phyloP scores from a whole-genome alignment of 1,140 invertebrate species.

The Acromyrmex echinatior region DNA sequence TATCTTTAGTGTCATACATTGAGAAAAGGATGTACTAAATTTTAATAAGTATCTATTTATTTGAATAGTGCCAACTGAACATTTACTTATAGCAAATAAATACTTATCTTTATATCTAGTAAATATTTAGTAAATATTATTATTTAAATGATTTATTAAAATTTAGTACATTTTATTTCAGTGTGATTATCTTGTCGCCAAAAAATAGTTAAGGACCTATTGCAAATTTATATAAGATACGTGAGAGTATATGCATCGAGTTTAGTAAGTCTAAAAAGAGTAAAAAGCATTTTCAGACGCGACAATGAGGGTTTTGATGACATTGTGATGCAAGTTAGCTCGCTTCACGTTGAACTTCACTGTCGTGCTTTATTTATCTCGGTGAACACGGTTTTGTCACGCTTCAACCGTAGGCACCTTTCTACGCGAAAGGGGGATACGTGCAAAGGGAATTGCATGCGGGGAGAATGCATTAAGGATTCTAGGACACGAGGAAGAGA shows the following conservation, averaged over 20 bases:
- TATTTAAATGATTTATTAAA: no score
- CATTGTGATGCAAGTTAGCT: constrained; percentile 25
- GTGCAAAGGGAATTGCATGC: constrained; percentile 40
- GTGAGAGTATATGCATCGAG: not conserved
- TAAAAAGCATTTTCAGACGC: not conserved
- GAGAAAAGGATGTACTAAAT: no score
- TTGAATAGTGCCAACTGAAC: no score
- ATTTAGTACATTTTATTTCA: no score
- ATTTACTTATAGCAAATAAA: no score
- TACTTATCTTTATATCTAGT: no score
- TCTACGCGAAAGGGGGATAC: constrained; percentile 5
- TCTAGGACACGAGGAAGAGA: constrained; percentile 63
- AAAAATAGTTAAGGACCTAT: not conserved
- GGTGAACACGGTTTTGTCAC: constrained; percentile 16
- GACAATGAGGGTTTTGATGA: constrained; percentile 40
- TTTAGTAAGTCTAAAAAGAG: not conserved
- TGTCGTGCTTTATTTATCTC: constrained; percentile 42
- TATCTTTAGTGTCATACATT: not conserved
- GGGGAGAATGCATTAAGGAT: constrained; percentile 58
- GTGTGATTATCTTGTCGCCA: not conserved
- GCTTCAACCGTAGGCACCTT: constrained; percentile 17
- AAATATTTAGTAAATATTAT: no score
- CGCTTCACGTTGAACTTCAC: constrained; percentile 12
- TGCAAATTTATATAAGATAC: not conserved
- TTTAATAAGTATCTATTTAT: no score